phyloP scores from a whole-genome alignment of 2,797 vertebrate species.

The Micromesistius poutassou region DNA sequence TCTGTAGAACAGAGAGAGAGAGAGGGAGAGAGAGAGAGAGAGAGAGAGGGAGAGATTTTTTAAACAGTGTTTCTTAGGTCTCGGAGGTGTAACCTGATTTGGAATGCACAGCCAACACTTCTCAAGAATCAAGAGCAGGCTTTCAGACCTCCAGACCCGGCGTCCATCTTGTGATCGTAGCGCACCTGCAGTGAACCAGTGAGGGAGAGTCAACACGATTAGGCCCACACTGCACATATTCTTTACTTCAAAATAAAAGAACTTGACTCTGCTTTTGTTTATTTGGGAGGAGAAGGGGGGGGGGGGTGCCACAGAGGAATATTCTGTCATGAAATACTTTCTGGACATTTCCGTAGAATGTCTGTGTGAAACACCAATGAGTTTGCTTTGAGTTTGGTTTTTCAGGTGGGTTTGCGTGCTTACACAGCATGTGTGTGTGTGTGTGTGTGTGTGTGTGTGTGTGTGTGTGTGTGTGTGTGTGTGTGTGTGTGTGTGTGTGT shows the following conservation, averaged over 20 bases:
- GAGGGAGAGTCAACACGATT: constrained; percentile 44
- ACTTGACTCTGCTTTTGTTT: constrained; percentile 16
- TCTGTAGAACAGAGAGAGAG: constrained; percentile 27
- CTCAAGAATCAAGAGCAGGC: constrained; percentile 6
- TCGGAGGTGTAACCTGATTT: constrained; percentile 55
- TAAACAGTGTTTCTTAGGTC: constrained; percentile 28
- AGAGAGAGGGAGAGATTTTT: background rate
- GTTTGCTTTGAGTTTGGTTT: too few relatives aligned
- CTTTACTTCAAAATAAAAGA: constrained; percentile 26
- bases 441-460: constrained; percentile 12
- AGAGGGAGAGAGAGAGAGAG: background rate
- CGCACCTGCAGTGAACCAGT: constrained; percentile 37
- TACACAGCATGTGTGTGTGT: background rate
- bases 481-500: background rate
- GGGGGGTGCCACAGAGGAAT: background rate
- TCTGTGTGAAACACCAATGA: background rate
- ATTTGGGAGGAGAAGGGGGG: background rate
- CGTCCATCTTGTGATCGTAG: background rate
- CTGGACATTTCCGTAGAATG: background rate
- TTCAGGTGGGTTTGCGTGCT: background rate
- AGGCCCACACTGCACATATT: background rate
- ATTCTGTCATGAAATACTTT: background rate
- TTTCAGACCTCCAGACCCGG: constrained; percentile 21
- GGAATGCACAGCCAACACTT: constrained; percentile 39
- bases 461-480: constrained; percentile 8